phyloP scores from a whole-genome alignment of 2,797 vertebrate species.

The Tapera naevia region DNA sequence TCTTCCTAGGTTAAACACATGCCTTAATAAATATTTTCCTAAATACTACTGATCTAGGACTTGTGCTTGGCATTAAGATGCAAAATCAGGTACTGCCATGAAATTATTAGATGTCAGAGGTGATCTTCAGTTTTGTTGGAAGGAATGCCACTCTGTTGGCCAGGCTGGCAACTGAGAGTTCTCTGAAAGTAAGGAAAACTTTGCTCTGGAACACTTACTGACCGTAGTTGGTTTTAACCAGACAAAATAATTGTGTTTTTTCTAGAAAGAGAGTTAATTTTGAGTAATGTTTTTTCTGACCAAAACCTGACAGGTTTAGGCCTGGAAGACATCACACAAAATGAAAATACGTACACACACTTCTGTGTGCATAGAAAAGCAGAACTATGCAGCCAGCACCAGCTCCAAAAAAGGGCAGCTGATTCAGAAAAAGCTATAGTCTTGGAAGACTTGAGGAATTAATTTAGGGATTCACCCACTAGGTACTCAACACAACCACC shows the following conservation, averaged over 20 bases:
- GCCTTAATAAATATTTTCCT: neutral
- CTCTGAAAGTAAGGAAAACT: neutral
- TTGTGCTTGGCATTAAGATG: neutral
- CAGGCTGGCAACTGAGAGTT: neutral
- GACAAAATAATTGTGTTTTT: neutral
- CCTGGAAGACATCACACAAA: neutral
- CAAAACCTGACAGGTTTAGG: neutral
- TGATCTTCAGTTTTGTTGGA: slow-evolving; percentile 19
- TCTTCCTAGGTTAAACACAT: neutral
- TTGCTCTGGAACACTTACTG: neutral
- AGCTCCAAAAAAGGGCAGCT: neutral
- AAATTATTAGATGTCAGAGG: neutral
- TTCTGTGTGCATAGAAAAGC: neutral
- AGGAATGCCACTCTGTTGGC: neutral
- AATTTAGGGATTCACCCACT: neutral
- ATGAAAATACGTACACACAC: too few species aligned
- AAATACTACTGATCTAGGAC: neutral
- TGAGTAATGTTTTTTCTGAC: neutral
- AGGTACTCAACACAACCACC: neutral
- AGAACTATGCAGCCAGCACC: neutral
- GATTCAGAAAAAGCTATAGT: accelerated
- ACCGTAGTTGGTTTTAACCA: neutral
- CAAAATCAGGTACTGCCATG: neutral
- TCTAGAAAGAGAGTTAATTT: neutral
- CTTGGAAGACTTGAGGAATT: neutral